phyloP scores from a whole-genome alignment of 1,140 invertebrate species.

The Neotoxoptera formosana region DNA sequence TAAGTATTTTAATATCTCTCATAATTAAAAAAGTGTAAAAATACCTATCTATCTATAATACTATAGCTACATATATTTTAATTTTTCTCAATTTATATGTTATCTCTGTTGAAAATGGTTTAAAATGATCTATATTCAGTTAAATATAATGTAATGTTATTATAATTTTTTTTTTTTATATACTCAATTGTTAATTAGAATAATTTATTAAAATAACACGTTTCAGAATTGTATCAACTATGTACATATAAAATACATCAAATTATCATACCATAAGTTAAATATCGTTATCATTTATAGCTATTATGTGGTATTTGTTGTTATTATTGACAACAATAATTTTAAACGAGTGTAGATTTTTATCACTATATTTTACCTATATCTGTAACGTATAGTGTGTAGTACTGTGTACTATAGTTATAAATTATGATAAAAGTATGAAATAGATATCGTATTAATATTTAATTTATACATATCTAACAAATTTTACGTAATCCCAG shows the following conservation, averaged over 20 bases:
- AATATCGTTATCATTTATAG: background rate
- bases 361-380: background rate
- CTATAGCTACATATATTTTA: background rate
- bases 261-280: background rate
- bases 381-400: background rate
- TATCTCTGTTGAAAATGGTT: background rate
- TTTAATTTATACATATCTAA: background rate
- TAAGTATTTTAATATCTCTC: conserved; percentile 28
- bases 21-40: background rate
- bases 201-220: background rate
- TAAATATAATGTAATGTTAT: background rate
- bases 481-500: background rate
- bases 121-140: background rate
- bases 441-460: background rate
- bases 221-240: background rate
- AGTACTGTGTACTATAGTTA: background rate
- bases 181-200: background rate
- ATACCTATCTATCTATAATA: background rate
- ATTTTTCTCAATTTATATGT: background rate
- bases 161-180: background rate
- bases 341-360: background rate
- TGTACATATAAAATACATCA: background rate
- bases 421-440: background rate
- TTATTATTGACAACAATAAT: background rate
- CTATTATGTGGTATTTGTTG: background rate